phyloP scores from a whole-genome alignment of 2,888 invertebrate species.

The Drosophila kanekoi region DNA sequence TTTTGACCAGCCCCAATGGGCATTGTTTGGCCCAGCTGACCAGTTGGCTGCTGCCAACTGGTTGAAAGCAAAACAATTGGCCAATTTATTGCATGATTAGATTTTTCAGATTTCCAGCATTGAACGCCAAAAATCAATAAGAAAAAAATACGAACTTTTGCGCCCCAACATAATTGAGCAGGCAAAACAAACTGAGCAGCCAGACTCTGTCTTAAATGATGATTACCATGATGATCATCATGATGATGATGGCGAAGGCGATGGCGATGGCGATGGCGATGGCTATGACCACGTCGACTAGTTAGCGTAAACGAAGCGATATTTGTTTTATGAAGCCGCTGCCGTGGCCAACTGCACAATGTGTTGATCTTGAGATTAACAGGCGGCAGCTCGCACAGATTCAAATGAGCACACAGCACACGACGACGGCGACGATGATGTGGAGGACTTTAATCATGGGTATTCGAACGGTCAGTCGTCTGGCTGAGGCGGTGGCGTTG shows the following conservation, averaged over 20 bases:
- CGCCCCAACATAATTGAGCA: constrained; percentile 64
- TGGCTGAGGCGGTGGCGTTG: constrained; percentile 46
- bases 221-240: constrained; percentile 6
- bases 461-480: constrained; percentile 61
- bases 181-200: constrained; percentile 53
- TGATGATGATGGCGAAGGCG: constrained; percentile 22
- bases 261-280: constrained; percentile 17
- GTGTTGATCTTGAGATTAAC: constrained; percentile 81
- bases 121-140: constrained; percentile 63
- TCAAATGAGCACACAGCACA: constrained; percentile 75
- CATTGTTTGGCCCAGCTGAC: constrained; percentile 50
- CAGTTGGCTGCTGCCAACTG: constrained; percentile 33
- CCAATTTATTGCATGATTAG: constrained; percentile 81
- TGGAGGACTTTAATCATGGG: constrained; percentile 77
- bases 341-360: constrained; percentile 69
- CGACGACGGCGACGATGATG: constrained; percentile 31
- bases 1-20: constrained; percentile 24
- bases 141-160: constrained; percentile 47
- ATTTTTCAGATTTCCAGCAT: constrained; percentile 57
- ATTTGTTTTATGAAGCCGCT: constrained; percentile 81
- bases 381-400: constrained; percentile 73
- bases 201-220: constrained; percentile 16
- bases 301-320: constrained; percentile 72
- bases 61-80: constrained; percentile 72
- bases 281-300: constrained; percentile 52